Base-by-base conservation (phyloP, 2,113 vertebrate genomes). In the Onychostruthus taczanowskii region DNA sequence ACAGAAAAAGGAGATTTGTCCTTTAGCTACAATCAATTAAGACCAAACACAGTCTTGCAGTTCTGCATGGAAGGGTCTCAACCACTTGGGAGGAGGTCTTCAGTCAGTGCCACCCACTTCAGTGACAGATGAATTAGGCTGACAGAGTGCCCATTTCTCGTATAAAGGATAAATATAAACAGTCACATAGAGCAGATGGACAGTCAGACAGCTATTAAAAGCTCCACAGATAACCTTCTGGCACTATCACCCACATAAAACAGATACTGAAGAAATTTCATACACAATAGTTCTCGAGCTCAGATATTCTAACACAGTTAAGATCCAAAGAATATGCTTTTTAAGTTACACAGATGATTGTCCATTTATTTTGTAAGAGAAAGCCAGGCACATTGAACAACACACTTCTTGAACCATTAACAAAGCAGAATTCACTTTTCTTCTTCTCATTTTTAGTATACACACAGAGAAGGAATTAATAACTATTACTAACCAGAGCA, bases 401-500 rank as follows among this genome's bases (percentile, higher is more conserved):
- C 49, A 61, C 49, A 35, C 21, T 79, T 52, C 50, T 95, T 23
- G 13, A 93, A 82, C 39, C 72, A 94, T 91, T 94, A 96, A 93
- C 15, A 13, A 46, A 50, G 66, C 44, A 47, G 80, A 97, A 96
- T 92, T 84, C 27, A 93, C 84, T 97, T 75, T n/a, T 93, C 44
- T 76, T 43, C 80, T 95, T 85, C 84, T 91, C 88, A 52, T 92
- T 87, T 81, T 95, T 44, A 69, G 82, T 59, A 81, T 30, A 72
- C 68, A 85, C 63, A 78, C 73, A 85, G 88, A 96, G 63, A 89
- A 95, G 14, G 73, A 95, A 88, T 77, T 93, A 91, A 68, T 84
- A 90, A 89, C 9, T 62, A 56, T 14, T 74, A 93, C 66, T 89
- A 69, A 77, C 59, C 7, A 4, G 43, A 94, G 79, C 83, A n/a